These are phyloP conservation scores for Acanthococcus lagerstroemiae DNA, from an alignment of 2,888 invertebrate genomes.

Conservation along the genomic window DNA sequence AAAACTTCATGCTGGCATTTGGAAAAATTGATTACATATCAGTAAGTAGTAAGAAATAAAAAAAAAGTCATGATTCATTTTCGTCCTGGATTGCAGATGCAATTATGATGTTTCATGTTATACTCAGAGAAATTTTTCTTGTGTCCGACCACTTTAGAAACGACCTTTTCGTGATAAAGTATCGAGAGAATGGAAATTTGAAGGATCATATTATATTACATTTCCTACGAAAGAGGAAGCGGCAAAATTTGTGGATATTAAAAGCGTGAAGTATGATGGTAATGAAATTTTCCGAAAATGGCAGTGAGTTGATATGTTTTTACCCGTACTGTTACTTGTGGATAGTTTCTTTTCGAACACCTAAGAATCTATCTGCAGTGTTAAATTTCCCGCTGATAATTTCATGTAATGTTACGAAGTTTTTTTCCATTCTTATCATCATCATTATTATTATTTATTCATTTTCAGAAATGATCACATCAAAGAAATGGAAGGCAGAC, in stretches of 20 bases:
- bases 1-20: conserved; percentile 17
- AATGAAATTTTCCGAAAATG: conserved; percentile 55
- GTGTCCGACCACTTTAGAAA: conserved; percentile 42
- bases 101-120: no score
- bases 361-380: no score
- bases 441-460: background rate
- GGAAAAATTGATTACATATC: conserved; percentile 20
- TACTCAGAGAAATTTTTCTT: background rate
- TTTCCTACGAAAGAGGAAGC: conserved; percentile 74
- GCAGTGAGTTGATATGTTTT: conserved; percentile 45
- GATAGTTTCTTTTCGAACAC: background rate
- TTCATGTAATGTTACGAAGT: no score
- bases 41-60: conserved; percentile 1
- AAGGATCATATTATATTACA: conserved; percentile 86
- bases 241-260: conserved; percentile 61
- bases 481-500: conserved; percentile 53
- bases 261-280: conserved; percentile 57
- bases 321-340: no score
- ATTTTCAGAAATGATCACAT: conserved; percentile 46
- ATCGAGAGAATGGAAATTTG: conserved; percentile 55
- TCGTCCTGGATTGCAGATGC: no score
- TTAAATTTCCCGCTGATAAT: no score
- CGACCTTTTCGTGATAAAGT: conserved; percentile 52
- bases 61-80: no score
- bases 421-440: background rate